Percentiles rank a stretch among this genome's conserved stretches.
These are phyloP conservation scores for Parasteatoda lunata DNA, from an alignment of 2,888 invertebrate genomes.

Conservation along the genomic window DNA sequence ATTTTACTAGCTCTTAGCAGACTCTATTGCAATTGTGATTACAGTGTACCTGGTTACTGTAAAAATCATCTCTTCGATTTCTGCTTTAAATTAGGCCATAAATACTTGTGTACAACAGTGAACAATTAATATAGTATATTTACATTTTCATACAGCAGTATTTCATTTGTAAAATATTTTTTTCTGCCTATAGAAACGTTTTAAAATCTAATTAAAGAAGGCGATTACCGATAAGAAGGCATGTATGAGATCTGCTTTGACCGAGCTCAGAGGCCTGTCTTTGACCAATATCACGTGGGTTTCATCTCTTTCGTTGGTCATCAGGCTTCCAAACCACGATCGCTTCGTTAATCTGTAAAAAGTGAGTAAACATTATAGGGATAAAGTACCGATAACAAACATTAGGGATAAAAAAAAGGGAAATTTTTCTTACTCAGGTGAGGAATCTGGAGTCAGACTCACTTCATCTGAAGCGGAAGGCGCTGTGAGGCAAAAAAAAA, in stretches of 20 bases:
- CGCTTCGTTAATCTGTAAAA: constrained; percentile 86
- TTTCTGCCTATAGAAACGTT: no score
- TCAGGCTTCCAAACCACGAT: constrained; percentile 98
- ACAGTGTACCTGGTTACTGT: no score
- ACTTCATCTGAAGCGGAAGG: constrained; percentile 87
- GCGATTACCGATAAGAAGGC: constrained; percentile 95
- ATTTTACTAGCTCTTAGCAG: no score
- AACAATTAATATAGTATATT: no score
- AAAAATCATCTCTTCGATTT: no score
- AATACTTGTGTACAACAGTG: no score
- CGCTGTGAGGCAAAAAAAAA: constrained; percentile 71
- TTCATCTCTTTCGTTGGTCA: constrained; percentile 90
- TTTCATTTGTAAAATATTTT: no score
- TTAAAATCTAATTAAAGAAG: not conserved
- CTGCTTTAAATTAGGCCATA: no score
- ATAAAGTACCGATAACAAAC: no score
- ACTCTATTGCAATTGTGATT: no score
- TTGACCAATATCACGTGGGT: constrained; percentile 95
- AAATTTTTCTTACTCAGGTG: constrained; percentile 82
- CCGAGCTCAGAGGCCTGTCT: constrained; percentile 95
- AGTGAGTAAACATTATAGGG: not conserved
- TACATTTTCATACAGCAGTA: no score
- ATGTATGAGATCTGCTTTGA: constrained; percentile 98
- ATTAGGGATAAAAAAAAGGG: not conserved
- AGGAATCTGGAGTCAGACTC: constrained; percentile 94